Conservation (phyloP, 2,113 vertebrate genomes). For the Tamias sibiricus region DNA sequence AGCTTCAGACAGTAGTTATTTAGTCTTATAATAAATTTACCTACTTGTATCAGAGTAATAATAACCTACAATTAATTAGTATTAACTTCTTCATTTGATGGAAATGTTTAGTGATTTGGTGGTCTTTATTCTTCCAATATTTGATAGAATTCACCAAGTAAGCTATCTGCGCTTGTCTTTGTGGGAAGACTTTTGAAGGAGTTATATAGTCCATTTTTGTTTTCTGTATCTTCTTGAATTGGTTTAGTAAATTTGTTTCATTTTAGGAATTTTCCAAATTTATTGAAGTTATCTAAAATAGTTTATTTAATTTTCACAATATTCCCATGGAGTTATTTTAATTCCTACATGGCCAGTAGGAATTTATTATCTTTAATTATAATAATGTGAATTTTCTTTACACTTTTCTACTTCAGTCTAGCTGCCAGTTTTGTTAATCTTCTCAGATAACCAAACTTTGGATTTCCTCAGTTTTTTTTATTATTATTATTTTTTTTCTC, state of each 20-base stretch:
- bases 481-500: not conserved
- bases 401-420: not conserved
- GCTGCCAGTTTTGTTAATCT: not conserved
- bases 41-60: not conserved
- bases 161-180: not conserved
- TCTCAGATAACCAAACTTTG: not conserved
- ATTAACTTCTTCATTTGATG: not conserved
- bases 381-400: not conserved
- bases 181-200: not conserved
- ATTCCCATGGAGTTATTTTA: not conserved
- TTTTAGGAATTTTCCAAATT: not conserved
- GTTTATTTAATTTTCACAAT: not conserved
- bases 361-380: not conserved
- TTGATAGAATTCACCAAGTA: not conserved
- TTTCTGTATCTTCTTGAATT: not conserved
- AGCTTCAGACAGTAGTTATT: not conserved
- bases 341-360: not conserved
- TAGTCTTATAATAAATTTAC: not conserved
- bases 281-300: not conserved
- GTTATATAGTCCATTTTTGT: not conserved
- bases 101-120: not conserved
- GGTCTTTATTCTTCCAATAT: not conserved
- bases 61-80: not conserved
- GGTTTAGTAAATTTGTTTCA: not conserved
- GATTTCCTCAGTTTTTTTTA: not conserved